Conservation (phyloP, 2,113 vertebrate species). For the Coracopsis vasa region DNA sequence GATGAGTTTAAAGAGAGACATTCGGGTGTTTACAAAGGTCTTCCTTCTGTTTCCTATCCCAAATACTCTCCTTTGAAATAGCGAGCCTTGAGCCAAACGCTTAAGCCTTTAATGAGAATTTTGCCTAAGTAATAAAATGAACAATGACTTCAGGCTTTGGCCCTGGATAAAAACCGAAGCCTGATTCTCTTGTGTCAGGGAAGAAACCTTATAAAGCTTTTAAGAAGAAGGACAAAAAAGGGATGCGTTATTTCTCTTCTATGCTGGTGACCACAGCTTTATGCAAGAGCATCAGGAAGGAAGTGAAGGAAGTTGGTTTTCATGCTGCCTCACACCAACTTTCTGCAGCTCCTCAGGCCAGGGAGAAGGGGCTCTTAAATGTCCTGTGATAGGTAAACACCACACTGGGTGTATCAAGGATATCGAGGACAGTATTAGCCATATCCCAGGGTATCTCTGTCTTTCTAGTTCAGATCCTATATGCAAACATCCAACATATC, state of each 20-base stretch:
- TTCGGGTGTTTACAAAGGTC: background rate
- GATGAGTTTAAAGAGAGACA: background rate
- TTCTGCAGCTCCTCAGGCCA: background rate
- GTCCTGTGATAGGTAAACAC: background rate
- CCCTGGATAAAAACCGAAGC: background rate
- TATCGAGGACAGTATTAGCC: background rate
- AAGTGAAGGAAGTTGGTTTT: constrained; percentile 39
- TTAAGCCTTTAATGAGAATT: constrained; percentile 5
- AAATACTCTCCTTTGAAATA: constrained; percentile 3
- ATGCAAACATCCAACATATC: background rate
- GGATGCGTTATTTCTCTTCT: background rate
- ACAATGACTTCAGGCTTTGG: constrained; percentile 11
- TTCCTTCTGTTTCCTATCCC: constrained; percentile 7
- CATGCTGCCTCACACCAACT: background rate
- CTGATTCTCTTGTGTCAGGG: background rate
- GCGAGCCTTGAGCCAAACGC: background rate
- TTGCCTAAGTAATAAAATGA: background rate
- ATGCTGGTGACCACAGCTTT: background rate
- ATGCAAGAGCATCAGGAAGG: constrained; percentile 25
- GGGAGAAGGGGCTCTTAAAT: background rate
- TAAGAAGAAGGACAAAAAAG: background rate
- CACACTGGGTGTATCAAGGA: background rate
- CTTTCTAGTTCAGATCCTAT: background rate
- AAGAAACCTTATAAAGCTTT: background rate
- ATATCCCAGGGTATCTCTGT: background rate